Conservation (phyloP, 1,140 invertebrate genomes). For the Panagrolaimus sp. region DNA sequence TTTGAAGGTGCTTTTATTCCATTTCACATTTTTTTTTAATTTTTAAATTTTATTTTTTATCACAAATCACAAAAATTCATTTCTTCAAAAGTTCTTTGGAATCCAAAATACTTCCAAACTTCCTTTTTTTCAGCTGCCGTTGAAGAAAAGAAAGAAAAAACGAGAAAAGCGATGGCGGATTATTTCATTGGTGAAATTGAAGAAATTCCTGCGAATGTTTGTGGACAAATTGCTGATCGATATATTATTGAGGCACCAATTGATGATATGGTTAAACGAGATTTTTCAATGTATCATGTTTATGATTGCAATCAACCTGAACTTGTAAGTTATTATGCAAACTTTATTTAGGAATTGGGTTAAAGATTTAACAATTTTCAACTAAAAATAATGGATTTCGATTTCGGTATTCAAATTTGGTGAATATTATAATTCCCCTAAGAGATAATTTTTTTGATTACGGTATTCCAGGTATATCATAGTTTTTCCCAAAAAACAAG, state of each 20-base stretch:
- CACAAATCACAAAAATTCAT: too few relatives aligned
- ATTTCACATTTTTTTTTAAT: too few relatives aligned
- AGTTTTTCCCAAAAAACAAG: background rate
- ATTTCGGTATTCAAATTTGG: background rate
- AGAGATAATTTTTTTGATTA: background rate
- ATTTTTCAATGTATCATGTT: constrained; percentile 28
- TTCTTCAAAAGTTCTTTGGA: too few relatives aligned
- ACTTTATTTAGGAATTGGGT: background rate
- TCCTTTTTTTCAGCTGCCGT: too few relatives aligned
- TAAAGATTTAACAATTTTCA: too few relatives aligned
- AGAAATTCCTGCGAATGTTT: constrained; percentile 30
- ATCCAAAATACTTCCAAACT: too few relatives aligned
- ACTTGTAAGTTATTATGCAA: background rate
- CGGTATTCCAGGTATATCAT: background rate
- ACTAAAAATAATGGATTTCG: too few relatives aligned
- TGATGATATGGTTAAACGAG: constrained; percentile 34
- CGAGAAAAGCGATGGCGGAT: too few relatives aligned
- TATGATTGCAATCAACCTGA: constrained; percentile 25
- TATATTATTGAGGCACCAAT: constrained; percentile 32
- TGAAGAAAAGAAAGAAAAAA: too few relatives aligned
- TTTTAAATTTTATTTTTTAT: too few relatives aligned
- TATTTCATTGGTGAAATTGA: constrained; percentile 27
- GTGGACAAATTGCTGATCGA: constrained; percentile 19
- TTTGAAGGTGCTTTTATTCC: too few relatives aligned
- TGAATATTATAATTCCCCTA: background rate